phyloP scores from a whole-genome alignment of 2,888 invertebrate species.

The Spodoptera exigua region DNA sequence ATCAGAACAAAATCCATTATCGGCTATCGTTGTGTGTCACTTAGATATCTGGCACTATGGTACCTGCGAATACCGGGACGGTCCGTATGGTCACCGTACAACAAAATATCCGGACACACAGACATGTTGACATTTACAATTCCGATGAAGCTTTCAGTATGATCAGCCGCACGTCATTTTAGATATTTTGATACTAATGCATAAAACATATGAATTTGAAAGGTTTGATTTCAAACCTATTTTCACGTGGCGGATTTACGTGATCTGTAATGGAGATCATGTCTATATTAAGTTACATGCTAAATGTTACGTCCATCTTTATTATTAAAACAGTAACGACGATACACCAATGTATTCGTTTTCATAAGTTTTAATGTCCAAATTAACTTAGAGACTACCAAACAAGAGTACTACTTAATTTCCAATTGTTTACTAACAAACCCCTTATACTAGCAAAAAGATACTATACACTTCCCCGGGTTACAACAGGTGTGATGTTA shows the following conservation, averaged over 20 bases:
- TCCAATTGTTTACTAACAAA: no score
- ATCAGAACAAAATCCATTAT: constrained; percentile 68
- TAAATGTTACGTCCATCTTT: no score
- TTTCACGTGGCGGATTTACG: constrained; percentile 22
- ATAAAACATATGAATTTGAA: constrained; percentile 61
- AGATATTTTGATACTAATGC: constrained; percentile 60
- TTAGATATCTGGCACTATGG: constrained; percentile 37
- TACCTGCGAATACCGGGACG: constrained; percentile 1
- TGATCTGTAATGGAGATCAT: constrained; percentile 11
- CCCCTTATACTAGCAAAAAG: no score
- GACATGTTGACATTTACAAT: constrained; percentile 75
- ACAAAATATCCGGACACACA: constrained; percentile 60
- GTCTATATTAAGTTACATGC: no score
- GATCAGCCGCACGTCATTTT: constrained; percentile 41
- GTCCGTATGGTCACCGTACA: constrained; percentile 26
- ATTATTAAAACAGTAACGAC: no score
- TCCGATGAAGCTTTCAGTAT: constrained; percentile 66
- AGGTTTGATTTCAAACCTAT: constrained; percentile 38
- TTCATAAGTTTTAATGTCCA: no score
- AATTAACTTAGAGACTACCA: no score
- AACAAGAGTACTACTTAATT: no score
- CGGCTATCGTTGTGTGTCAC: constrained; percentile 58
- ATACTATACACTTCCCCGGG: no score
- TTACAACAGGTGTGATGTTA: no score
- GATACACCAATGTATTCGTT: no score